Base-by-base conservation (phyloP, 2,888 invertebrate genomes). In the Aricia artaxerxes region DNA sequence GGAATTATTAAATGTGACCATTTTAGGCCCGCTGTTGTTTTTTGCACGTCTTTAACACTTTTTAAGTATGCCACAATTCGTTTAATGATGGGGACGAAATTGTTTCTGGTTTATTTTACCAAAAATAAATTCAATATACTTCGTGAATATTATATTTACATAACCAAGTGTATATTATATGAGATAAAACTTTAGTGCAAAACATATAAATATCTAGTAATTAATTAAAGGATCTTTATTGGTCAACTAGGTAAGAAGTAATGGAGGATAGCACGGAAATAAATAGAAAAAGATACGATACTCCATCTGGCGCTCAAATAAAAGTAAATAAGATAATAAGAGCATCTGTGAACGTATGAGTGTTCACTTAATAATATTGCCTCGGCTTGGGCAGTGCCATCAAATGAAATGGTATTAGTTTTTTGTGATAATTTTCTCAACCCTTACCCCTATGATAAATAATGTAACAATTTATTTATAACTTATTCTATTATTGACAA, bases 251-350 rank as follows among this genome's bases (percentile, higher is more conserved):
- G 0, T 24, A 24, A 24, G 9, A 69, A 69, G 69, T 69, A 35
- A 69, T 69, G 1, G 35, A 35, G 4, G 24, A 5, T 69, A 16
- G 11, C 31, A n/a, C 31, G 9, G 44, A 75, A 75, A 75, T 75
- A 75, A 24, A 75, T 31, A 75, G 11, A 75, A 44, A 6, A 75
- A 75, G 44, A 75, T 75, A 40, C 49, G 24, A 13, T n/a, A 49
- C 75, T 75, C 44, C 44, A 75, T 75, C 44, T 75, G 75, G 44
- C 75, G 49, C 44, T 75, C 16, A 6, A 69, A 75, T 75, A 75
- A 75, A 75, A 75, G 75, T 75, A 44, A 75, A 75, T 75, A 75
- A 75, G 75, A 44, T 75, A 75, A 75, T 75, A 75, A 75, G 75
- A 75, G 31, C 75, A 75, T 75, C 75, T 75, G 75, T 44, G 75